Percentiles rank a stretch among this genome's conserved stretches.
Evolutionary conservation across 2,888 invertebrate species (phyloP).

Genomic region (Catocala nupta): DNA sequence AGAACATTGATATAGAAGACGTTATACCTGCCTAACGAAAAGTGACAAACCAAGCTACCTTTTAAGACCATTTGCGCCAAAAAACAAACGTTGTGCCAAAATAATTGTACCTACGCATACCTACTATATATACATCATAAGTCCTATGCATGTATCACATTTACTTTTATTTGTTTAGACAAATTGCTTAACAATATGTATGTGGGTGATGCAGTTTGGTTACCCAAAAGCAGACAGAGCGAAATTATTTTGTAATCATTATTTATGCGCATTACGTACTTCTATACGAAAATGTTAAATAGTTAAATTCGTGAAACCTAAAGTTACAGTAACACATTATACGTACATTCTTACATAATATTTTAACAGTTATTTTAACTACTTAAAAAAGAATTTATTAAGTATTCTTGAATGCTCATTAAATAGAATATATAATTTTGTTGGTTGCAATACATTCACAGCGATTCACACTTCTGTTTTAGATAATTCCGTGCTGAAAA

Average conservation of each 20-base stretch:
- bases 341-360: constrained; percentile 19
- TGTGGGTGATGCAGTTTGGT: constrained; percentile 10
- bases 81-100: too few species aligned
- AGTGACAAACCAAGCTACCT: too few species aligned
- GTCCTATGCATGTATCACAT: neutral
- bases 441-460: too few species aligned
- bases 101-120: too few species aligned
- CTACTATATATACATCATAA: too few species aligned
- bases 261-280: constrained; percentile 34
- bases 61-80: too few species aligned
- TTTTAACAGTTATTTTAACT: neutral
- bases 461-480: too few species aligned
- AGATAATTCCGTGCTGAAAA: too few species aligned
- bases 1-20: too few species aligned
- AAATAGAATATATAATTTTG: too few species aligned
- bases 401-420: too few species aligned
- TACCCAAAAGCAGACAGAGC: constrained; percentile 12
- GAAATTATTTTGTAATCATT: constrained; percentile 34
- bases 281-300: constrained; percentile 32
- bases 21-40: too few species aligned
- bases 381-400: neutral
- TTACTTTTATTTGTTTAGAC: constrained; percentile 1
- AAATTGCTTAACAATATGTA: constrained; percentile 7
- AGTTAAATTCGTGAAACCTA: constrained; percentile 29
- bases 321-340: constrained; percentile 22